Conservation (phyloP, 2,888 invertebrate species). For the Orthosia incerta region DNA sequence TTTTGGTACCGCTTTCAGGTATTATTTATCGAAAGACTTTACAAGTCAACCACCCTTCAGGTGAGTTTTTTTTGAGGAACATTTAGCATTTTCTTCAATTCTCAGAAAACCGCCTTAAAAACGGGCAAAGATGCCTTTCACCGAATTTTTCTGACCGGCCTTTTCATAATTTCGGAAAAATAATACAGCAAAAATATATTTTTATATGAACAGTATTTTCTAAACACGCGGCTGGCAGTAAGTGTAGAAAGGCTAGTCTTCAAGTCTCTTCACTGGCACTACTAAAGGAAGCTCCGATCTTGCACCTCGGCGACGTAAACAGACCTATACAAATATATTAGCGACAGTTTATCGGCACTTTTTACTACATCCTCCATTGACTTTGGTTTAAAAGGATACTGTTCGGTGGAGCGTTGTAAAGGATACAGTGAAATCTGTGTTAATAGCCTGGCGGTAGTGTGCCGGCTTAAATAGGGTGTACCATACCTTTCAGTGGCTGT, state of each 20-base stretch:
- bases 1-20: neutral
- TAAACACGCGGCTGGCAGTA: conserved; percentile 59
- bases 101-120: neutral
- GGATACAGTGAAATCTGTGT: conserved; percentile 60
- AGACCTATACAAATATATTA: conserved; percentile 64
- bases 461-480: conserved; percentile 43
- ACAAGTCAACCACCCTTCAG: neutral
- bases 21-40: neutral
- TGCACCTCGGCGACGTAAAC: conserved; percentile 55
- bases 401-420: conserved; percentile 48
- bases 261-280: conserved; percentile 35
- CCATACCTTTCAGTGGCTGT: conserved; percentile 37
- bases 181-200: neutral
- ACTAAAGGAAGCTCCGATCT: conserved; percentile 50
- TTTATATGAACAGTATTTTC: conserved; percentile 23
- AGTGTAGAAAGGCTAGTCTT: conserved; percentile 57
- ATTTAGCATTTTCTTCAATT: too few species aligned
- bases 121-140: neutral
- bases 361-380: conserved; percentile 57
- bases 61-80: neutral
- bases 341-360: conserved; percentile 58
- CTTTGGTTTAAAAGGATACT: conserved; percentile 57
- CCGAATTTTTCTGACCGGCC: neutral
- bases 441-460: conserved; percentile 43
- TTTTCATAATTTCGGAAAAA: neutral